A percentile compares a stretch with the other conserved stretches of the same genome.
Evolutionary conservation across 2,113 vertebrate species (phyloP).

Genomic region (Peucedramus taeniatus): DNA sequence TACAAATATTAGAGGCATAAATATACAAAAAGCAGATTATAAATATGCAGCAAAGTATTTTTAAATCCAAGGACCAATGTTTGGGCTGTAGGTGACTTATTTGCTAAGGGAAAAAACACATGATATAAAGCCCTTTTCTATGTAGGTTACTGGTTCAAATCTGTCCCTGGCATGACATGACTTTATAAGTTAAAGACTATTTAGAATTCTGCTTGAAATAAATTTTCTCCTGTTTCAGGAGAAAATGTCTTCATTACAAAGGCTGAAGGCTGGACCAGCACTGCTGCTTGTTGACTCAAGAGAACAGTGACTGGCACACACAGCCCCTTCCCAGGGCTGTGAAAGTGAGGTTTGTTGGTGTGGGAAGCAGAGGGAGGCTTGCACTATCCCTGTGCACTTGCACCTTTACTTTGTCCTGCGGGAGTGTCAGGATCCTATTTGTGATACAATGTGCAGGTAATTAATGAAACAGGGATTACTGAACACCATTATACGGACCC

Average conservation of each 20-base stretch:
- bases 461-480: neutral
- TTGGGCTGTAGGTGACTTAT: slow-evolving; percentile 48
- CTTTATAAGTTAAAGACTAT: neutral
- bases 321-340: neutral
- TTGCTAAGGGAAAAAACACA: neutral
- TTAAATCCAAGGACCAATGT: slow-evolving; percentile 35
- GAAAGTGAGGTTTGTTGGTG: neutral
- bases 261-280: neutral
- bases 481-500: neutral
- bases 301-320: rapidly evolving
- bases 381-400: neutral
- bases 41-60: slow-evolving; percentile 53
- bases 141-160: neutral
- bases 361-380: neutral
- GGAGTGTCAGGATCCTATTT: neutral
- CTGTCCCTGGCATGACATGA: neutral
- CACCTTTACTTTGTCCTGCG: neutral
- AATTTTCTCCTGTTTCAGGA: neutral
- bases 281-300: neutral
- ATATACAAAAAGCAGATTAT: slow-evolving; percentile 62
- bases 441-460: neutral
- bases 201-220: neutral
- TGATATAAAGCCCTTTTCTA: neutral
- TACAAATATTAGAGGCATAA: slow-evolving; percentile 66
- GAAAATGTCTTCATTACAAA: neutral